phyloP scores from a whole-genome alignment of 2,797 vertebrate genomes.

The Loris lydekkerianus region DNA sequence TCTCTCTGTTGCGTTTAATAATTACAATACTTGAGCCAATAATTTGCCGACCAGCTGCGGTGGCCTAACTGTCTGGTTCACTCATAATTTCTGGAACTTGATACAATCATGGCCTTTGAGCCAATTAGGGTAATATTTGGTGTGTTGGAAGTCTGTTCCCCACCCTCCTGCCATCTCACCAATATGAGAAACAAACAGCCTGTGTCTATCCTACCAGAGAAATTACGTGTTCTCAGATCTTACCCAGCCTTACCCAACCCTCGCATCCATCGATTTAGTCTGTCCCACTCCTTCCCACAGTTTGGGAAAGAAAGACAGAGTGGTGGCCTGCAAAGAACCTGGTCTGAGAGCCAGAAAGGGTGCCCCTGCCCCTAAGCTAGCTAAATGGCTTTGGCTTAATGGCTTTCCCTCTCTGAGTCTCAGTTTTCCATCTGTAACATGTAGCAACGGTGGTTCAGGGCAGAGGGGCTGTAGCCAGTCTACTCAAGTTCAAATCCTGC shows the following conservation, averaged over 20 bases:
- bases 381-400: not conserved
- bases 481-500: not conserved
- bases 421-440: not conserved
- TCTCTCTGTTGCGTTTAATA: constrained; percentile 80
- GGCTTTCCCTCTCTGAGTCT: not conserved
- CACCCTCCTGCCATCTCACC: constrained; percentile 14
- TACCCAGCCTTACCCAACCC: not conserved
- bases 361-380: not conserved
- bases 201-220: constrained; percentile 5
- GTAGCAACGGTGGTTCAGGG: not conserved
- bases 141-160: constrained; percentile 68
- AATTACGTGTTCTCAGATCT: not conserved
- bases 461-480: not conserved
- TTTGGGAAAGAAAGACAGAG: constrained; percentile 17
- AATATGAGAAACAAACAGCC: constrained; percentile 67
- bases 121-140: constrained; percentile 70
- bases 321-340: not conserved
- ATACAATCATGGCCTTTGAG: constrained; percentile 77
- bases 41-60: constrained; percentile 73
- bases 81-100: constrained; percentile 84
- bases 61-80: constrained; percentile 77
- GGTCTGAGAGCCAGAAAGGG: not conserved
- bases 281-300: not conserved
- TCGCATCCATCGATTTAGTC: not conserved
- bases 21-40: constrained; percentile 78